A percentile compares a stretch with the other conserved stretches of the same genome.
phyloP scores from a whole-genome alignment of 2,113 vertebrate genomes.

The Mormyrus lacerda region DNA sequence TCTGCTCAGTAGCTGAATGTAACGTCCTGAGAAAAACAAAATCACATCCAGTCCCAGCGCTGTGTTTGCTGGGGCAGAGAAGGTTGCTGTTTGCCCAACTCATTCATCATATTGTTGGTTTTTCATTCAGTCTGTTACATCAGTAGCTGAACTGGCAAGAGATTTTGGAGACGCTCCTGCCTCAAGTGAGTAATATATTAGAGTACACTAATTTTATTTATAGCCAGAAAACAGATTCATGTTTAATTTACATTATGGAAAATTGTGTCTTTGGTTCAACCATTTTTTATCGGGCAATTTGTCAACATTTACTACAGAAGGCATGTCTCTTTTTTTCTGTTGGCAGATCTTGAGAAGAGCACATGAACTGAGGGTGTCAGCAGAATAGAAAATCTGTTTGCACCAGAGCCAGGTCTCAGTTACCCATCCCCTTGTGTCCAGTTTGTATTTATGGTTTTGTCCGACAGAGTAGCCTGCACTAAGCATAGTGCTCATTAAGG shows the following conservation, averaged over 20 bases:
- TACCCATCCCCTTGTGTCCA: not conserved
- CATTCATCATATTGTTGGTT: conserved; percentile 9
- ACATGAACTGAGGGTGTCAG: not conserved
- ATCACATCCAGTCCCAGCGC: not conserved
- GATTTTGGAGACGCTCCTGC: not conserved
- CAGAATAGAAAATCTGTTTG: not conserved
- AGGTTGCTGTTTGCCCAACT: conserved; percentile 2
- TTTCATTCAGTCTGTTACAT: not conserved
- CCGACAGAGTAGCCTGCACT: not conserved
- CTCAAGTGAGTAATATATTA: conserved; percentile 8
- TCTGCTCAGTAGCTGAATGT: not conserved
- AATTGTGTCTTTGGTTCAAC: not conserved
- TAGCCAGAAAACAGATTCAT: not conserved
- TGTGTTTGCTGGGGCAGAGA: not conserved
- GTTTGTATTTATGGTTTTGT: not conserved
- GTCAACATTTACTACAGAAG: not conserved
- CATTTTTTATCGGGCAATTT: not conserved
- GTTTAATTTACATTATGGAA: conserved; percentile 5
- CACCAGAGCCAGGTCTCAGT: not conserved
- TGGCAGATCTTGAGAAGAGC: not conserved
- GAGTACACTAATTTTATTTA: not conserved
- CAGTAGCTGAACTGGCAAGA: not conserved
- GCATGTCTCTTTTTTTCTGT: not conserved
- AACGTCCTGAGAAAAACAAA: not conserved
- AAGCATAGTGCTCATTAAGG: not conserved